Evolutionary conservation across 35 echinoderm and acorn worm species (phyloP), one percentile per base, ranked within the genome.

Genomic region (Acanthaster planci): DNA sequence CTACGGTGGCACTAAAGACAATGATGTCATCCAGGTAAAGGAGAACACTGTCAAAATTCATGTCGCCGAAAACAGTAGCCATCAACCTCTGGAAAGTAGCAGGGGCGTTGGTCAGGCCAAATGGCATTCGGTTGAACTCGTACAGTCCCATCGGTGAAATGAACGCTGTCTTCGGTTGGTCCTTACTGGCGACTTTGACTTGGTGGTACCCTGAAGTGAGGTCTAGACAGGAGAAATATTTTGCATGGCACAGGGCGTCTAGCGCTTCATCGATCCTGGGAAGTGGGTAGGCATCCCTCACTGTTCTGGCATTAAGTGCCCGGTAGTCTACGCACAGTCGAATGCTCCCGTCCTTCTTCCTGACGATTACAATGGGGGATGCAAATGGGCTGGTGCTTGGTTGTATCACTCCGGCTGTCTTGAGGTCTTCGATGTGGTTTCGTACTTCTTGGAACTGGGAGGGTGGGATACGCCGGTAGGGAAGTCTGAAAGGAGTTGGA

Each of bases 271-370:
- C n/a, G n/a, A n/a, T n/a, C n/a, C n/a, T n/a, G n/a, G n/a, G n/a
- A n/a, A n/a, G n/a, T n/a, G n/a, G n/a, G n/a, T n/a, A n/a, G n/a
- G n/a, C n/a, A n/a, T n/a, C n/a, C n/a, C n/a, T n/a, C n/a, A n/a
- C n/a, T n/a, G 90, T 92, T 7, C 54, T 47, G 26, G 30, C 5
- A 52, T 92, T 92, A 12, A 92, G 64, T 51, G 83, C 77, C 15
- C 90, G 6, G 76, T 92, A 92, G 50, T 92, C 90, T 2, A 92
- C 86, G 40, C 90, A 92, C 14, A 92, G 19, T 15, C 86, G 78
- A 8, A 87, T 32, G 38, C 19, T 78, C 0, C 79, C 85, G 78
- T 92, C 90, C n/a, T 79, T 77, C 52, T 88, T 88, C 22, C 84
- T 15, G 6, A 92, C 90, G 10, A 90, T 14, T n/a, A n/a, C n/a